Conservation (phyloP, 2,888 invertebrate species). For the Choreutis nemorana region DNA sequence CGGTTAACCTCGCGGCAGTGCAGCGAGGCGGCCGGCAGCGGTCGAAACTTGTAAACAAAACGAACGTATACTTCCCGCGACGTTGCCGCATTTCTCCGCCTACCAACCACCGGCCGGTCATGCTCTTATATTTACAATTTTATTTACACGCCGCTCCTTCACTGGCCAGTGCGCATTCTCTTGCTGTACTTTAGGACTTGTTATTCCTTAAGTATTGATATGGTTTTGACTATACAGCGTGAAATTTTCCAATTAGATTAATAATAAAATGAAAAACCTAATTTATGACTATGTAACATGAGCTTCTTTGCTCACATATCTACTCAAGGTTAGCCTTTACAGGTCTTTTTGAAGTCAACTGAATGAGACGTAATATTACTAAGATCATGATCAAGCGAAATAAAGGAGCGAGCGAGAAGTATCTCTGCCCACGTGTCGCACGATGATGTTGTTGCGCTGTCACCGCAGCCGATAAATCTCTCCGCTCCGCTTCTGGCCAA, state of each 20-base stretch:
- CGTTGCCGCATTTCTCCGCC: slow-evolving; percentile 35
- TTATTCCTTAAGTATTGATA: no score
- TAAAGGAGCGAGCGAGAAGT: slow-evolving; percentile 24
- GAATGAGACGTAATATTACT: no score
- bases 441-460: slow-evolving; percentile 34
- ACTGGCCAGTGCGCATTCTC: no score
- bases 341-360: no score
- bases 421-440: slow-evolving; percentile 27
- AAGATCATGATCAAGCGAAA: no score
- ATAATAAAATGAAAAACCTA: background rate
- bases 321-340: no score
- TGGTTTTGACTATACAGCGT: no score
- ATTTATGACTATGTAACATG: background rate
- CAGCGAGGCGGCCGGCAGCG: slow-evolving; percentile 7
- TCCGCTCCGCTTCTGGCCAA: slow-evolving; percentile 18
- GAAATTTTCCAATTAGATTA: background rate
- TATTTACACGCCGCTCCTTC: slow-evolving; percentile 8
- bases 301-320: background rate
- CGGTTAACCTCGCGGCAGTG: slow-evolving; percentile 27
- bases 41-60: slow-evolving; percentile 56
- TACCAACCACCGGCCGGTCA: slow-evolving; percentile 28
- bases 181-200: no score
- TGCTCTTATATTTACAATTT: slow-evolving; percentile 22
- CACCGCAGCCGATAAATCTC: slow-evolving; percentile 27
- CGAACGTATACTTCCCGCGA: slow-evolving; percentile 37